Conservation (phyloP, 2,113 vertebrate species). For the Nesoenas mayeri region DNA sequence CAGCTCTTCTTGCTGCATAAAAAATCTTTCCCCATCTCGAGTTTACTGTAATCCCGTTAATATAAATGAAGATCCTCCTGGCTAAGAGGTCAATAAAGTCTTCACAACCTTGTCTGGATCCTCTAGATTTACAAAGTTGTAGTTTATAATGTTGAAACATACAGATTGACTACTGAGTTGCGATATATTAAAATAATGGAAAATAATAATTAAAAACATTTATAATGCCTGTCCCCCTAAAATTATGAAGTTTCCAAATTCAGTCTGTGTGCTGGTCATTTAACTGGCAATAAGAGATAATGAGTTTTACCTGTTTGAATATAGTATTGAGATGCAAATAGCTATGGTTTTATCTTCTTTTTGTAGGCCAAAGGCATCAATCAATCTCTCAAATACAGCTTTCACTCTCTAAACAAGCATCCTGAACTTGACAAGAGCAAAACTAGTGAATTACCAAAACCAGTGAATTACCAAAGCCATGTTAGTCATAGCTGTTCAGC, state of each 20-base stretch:
- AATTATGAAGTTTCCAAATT: not conserved
- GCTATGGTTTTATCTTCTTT: not conserved
- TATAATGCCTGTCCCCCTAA: not conserved
- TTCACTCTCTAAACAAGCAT: not conserved
- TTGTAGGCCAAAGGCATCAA: not conserved
- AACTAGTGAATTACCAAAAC: not conserved
- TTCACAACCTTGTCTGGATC: not conserved
- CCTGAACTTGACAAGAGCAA: not conserved
- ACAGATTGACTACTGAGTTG: not conserved
- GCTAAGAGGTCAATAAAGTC: not conserved
- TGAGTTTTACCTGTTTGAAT: not conserved
- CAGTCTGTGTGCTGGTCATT: not conserved
- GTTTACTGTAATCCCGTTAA: not conserved
- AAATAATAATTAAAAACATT: not conserved
- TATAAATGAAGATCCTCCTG: not conserved
- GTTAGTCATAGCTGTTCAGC: not conserved
- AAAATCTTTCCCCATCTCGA: not conserved
- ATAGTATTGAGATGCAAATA: not conserved
- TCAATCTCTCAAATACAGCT: not conserved
- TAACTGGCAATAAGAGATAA: not conserved
- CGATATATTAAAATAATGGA: not conserved
- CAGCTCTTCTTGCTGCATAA: not conserved
- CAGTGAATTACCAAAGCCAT: not conserved
- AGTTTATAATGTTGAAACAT: not conserved
- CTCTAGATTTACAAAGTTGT: not conserved